phyloP scores from a whole-genome alignment of 2,797 vertebrate genomes.

The Choloepus didactylus region DNA sequence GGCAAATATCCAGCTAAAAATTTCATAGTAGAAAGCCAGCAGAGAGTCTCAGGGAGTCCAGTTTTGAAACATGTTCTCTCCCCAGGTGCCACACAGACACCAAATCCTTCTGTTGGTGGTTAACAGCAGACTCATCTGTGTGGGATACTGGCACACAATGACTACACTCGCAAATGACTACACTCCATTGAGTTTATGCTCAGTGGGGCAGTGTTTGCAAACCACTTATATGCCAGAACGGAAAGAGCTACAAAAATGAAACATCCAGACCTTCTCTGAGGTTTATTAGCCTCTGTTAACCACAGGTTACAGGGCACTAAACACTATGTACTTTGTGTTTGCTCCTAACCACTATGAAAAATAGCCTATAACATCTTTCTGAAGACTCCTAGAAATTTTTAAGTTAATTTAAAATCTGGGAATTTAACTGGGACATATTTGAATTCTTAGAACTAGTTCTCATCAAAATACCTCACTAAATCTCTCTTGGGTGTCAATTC shows the following conservation, averaged over 20 bases:
- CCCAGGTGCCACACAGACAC: not conserved
- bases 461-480: conserved; percentile 69
- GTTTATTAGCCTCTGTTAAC: conserved; percentile 80
- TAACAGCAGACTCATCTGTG: not conserved
- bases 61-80: not conserved
- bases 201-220: conserved; percentile 81
- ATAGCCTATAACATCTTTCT: conserved; percentile 78
- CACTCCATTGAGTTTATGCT: conserved; percentile 75
- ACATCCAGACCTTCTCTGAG: conserved; percentile 79
- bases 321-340: conserved; percentile 81
- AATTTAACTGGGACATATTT: conserved; percentile 66
- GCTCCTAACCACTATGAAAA: conserved; percentile 79
- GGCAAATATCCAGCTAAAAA: conserved; percentile 53
- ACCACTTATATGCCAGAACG: conserved; percentile 83
- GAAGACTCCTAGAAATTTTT: conserved; percentile 75
- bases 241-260: conserved; percentile 82
- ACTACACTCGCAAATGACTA: conserved; percentile 66
- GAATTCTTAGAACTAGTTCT: conserved; percentile 72
- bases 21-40: not conserved
- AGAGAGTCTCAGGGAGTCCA: not conserved
- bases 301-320: conserved; percentile 83
- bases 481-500: conserved; percentile 59
- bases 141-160: conserved; percentile 48
- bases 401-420: conserved; percentile 74
- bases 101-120: conserved; percentile 24